phyloP scores from a whole-genome alignment of 2,113 vertebrate species.

The Aramus guarauna region DNA sequence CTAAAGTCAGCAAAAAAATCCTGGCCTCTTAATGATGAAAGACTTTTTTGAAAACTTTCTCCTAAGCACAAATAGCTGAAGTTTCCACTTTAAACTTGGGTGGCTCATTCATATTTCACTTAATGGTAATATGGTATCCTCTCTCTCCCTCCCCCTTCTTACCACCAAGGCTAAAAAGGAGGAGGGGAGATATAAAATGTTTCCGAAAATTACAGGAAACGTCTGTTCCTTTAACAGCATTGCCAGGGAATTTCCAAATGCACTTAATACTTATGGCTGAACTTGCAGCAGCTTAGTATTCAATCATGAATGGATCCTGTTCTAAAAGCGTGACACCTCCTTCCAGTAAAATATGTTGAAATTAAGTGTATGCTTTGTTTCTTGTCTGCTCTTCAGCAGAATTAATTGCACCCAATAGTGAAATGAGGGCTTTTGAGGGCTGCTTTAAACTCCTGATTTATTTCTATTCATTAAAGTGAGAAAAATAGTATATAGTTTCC shows the following conservation, averaged over 20 bases:
- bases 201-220: slow-evolving; percentile 65
- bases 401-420: neutral
- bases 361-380: neutral
- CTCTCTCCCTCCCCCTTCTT: neutral
- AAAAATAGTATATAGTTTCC: neutral
- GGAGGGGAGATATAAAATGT: slow-evolving; percentile 25
- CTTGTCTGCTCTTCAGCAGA: neutral
- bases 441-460: neutral
- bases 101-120: slow-evolving; percentile 56
- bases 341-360: slow-evolving; percentile 15
- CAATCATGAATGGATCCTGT: neutral
- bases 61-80: neutral
- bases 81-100: slow-evolving; percentile 52
- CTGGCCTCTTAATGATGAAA: neutral
- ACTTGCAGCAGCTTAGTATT: neutral
- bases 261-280: slow-evolving; percentile 13
- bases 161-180: slow-evolving; percentile 19
- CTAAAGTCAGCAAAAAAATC: slow-evolving; percentile 54
- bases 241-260: slow-evolving; percentile 67
- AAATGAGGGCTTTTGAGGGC: neutral
- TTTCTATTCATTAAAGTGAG: neutral
- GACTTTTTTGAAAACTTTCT: neutral
- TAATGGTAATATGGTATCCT: slow-evolving; percentile 14
- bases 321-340: neutral
- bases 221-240: slow-evolving; percentile 38